Evolutionary conservation across 2,113 vertebrate species (phyloP).

Genomic region (Tychaedon coryphoeus): DNA sequence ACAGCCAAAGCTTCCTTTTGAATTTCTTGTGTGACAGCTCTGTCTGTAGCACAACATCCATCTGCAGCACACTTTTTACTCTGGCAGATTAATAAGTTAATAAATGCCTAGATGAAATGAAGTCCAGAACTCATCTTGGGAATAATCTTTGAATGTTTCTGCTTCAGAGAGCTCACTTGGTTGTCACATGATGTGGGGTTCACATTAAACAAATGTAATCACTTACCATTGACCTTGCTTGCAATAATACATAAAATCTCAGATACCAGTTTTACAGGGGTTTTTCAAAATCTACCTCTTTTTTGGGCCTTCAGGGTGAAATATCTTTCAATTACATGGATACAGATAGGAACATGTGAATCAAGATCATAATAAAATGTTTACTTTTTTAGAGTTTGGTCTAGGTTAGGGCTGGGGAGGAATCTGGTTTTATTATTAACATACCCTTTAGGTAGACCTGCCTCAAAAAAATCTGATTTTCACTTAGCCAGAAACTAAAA

Average conservation of each 20-base stretch:
- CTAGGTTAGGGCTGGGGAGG: not conserved
- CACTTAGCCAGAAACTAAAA: not conserved
- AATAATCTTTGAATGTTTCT: not conserved
- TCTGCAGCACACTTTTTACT: not conserved
- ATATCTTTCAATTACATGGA: not conserved
- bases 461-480: not conserved
- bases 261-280: not conserved
- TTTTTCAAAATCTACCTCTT: not conserved
- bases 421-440: not conserved
- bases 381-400: not conserved
- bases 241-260: not conserved
- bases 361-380: not conserved
- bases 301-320: not conserved
- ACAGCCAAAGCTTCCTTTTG: not conserved
- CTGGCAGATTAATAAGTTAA: slow-evolving; percentile 23
- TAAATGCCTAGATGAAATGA: slow-evolving; percentile 22
- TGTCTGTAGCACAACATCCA: not conserved
- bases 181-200: not conserved
- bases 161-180: not conserved
- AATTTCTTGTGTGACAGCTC: not conserved
- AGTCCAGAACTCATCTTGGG: not conserved
- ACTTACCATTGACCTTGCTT: not conserved
- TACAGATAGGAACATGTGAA: not conserved
- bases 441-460: not conserved
- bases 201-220: not conserved